phyloP scores from a whole-genome alignment of 2,113 vertebrate species.

The Cercopithecus mona region DNA sequence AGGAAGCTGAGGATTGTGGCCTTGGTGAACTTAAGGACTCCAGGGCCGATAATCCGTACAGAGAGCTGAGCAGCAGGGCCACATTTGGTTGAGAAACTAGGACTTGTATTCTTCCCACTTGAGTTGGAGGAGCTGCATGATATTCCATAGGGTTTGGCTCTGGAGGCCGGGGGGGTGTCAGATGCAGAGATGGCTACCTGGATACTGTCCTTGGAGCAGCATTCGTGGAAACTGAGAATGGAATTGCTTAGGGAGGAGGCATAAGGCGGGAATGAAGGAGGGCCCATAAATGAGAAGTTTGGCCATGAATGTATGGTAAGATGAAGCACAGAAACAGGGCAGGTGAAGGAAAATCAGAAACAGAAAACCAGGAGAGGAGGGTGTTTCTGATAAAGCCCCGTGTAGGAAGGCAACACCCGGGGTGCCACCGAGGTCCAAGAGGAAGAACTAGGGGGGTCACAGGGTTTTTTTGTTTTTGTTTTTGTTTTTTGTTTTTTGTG shows the following conservation, averaged over 20 bases:
- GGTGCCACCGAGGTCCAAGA: no score
- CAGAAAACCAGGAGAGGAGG: not conserved
- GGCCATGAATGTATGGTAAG: no score
- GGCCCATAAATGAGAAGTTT: rapidly evolving
- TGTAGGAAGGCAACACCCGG: not conserved
- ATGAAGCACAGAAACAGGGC: no score
- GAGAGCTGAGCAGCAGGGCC: rapidly evolving
- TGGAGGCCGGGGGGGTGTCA: rapidly evolving
- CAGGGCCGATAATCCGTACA: rapidly evolving
- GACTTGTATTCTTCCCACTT: rapidly evolving
- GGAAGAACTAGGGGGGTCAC: no score
- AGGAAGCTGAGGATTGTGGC: rapidly evolving
- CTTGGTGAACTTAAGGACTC: rapidly evolving
- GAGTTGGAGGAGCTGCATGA: rapidly evolving
- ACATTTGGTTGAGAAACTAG: rapidly evolving
- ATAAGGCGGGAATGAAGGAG: no score
- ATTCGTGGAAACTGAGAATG: rapidly evolving
- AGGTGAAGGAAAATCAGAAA: not conserved
- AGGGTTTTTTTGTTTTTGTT: no score
- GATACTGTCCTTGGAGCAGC: rapidly evolving
- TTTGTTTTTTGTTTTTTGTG: no score
- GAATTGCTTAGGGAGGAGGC: not conserved
- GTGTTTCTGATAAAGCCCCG: not conserved
- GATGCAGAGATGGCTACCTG: rapidly evolving
- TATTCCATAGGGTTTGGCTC: rapidly evolving